Evolutionary conservation across 2,797 vertebrate genomes (phyloP).

Genomic region (Coregonus sp.): DNA sequence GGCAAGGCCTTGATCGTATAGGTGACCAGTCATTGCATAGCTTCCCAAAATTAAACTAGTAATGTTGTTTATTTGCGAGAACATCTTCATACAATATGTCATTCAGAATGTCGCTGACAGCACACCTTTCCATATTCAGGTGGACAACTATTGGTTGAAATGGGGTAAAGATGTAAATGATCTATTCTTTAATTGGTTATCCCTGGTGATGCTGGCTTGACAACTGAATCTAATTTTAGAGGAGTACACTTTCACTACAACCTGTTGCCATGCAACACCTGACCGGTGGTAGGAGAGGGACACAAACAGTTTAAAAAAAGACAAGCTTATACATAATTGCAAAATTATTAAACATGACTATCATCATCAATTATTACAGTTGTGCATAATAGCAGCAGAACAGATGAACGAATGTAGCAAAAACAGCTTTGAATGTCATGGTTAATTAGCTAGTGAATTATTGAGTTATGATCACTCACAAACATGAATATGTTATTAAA

Average conservation of each 20-base stretch:
- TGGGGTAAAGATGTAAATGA: not conserved
- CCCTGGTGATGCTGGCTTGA: not conserved
- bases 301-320: too few relatives aligned
- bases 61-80: not conserved
- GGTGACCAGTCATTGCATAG: too few relatives aligned
- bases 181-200: not conserved
- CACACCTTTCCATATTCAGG: not conserved
- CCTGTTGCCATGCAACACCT: conserved; percentile 63
- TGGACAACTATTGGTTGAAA: not conserved
- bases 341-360: too few relatives aligned
- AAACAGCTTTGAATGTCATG: not conserved
- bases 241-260: conserved; percentile 28
- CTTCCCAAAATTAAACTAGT: not conserved
- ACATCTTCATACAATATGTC: not conserved
- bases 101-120: not conserved
- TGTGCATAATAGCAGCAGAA: not conserved
- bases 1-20: too few relatives aligned
- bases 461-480: not conserved
- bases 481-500: not conserved
- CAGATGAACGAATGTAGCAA: not conserved
- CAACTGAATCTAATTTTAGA: conserved; percentile 29
- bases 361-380: not conserved
- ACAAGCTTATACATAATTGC: too few relatives aligned
- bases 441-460: not conserved
- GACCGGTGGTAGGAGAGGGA: not conserved